phyloP scores from a whole-genome alignment of 2,797 vertebrate genomes.

The Paramormyrops hopkinsi region DNA sequence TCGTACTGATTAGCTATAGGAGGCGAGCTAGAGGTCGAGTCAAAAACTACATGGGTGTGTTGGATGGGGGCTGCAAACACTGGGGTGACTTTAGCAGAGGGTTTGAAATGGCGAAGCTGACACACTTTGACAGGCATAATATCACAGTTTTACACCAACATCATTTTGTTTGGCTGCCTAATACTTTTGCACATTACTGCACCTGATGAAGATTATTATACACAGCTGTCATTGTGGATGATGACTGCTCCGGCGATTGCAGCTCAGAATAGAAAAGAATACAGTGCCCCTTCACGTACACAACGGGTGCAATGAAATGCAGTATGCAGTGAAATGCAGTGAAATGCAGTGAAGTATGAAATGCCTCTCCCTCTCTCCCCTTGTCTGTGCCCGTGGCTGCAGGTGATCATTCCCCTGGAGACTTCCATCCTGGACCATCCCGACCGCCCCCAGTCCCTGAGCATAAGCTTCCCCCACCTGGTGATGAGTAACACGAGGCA shows the following conservation, averaged over 20 bases:
- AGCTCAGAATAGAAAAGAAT: not conserved
- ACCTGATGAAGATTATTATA: not conserved
- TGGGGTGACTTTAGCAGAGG: not conserved
- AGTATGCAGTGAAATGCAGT: not conserved
- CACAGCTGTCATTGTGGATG: not conserved
- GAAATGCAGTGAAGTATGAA: not conserved
- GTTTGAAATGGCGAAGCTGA: not conserved
- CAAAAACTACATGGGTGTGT: not conserved
- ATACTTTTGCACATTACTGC: not conserved
- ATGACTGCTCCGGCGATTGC: not conserved
- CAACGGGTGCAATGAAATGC: not conserved
- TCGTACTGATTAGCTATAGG: not conserved
- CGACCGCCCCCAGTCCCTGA: constrained; percentile 77
- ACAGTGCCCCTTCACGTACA: not conserved
- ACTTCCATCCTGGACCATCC: constrained; percentile 74
- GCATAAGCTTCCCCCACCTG: constrained; percentile 59
- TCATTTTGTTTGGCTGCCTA: not conserved
- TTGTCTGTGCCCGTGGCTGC: constrained; percentile 27
- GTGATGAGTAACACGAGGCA: constrained; percentile 81
- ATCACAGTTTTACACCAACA: not conserved
- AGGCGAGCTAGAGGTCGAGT: not conserved
- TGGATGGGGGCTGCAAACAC: not conserved
- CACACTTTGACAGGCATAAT: not conserved
- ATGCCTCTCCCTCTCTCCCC: not conserved
- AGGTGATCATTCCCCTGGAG: constrained; percentile 84